Conservation (phyloP, 2,797 vertebrate genomes). For the Diplodus puntazzo region DNA sequence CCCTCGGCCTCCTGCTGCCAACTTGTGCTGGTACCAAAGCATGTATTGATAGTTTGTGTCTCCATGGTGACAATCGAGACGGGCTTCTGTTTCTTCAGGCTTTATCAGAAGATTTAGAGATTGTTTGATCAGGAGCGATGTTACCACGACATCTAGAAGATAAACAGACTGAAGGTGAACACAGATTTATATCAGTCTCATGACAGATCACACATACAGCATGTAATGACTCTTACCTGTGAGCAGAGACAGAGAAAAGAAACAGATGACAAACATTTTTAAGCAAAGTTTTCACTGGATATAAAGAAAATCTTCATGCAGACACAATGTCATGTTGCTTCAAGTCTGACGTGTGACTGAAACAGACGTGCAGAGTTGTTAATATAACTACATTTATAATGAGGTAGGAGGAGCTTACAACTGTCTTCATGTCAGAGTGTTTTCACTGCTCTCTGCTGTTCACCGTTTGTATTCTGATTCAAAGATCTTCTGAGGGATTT, state of each 20-base stretch:
- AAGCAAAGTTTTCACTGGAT: neutral
- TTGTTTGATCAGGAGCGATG: slow-evolving; percentile 27
- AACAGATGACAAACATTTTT: slow-evolving; percentile 1
- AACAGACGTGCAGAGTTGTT: neutral
- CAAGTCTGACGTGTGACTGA: neutral
- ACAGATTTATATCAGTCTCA: fast-evolving
- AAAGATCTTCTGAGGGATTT: neutral
- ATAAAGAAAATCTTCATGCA: neutral
- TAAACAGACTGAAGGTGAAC: neutral
- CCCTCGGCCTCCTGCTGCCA: slow-evolving; percentile 1
- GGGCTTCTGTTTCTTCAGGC: neutral
- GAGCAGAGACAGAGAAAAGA: slow-evolving; percentile 24
- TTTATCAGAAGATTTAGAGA: slow-evolving; percentile 11
- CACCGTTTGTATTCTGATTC: neutral
- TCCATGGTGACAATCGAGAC: slow-evolving; percentile 62
- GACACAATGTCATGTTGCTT: neutral
- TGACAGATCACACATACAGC: neutral
- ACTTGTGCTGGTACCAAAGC: slow-evolving; percentile 70
- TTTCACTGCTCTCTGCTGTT: slow-evolving; percentile 49
- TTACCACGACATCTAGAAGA: slow-evolving; percentile 7
- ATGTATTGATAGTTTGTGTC: slow-evolving; percentile 60
- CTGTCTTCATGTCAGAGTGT: neutral
- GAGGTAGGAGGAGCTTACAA: slow-evolving; percentile 27
- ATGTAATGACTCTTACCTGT: slow-evolving; percentile 35
- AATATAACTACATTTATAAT: neutral